Evolutionary conservation across 2,113 vertebrate species (phyloP), one percentile per base, ranked within the genome.

Genomic region (Phylloscopus trochilus): DNA sequence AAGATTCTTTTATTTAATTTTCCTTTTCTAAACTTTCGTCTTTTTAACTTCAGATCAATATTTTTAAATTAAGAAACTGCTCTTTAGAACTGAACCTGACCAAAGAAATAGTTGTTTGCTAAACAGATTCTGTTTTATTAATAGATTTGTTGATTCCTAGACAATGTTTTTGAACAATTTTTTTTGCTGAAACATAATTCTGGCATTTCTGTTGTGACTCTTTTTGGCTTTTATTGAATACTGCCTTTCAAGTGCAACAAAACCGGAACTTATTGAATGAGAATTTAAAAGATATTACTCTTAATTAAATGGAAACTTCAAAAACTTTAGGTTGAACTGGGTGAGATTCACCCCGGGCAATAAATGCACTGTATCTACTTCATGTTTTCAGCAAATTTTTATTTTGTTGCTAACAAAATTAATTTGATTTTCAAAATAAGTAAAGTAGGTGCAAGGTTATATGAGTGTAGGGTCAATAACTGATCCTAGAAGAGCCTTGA

Each of bases 381-480:
- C 80, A 19, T 60, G 24, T 94, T 96, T 96, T 92, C 87, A 83
- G 82, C 44, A 93, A 88, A 75, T 64, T 93, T 96, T 87, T 92
- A 91, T 87, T 92, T 69, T 76, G 39, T 43, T 55, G 60, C 33
- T 84, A 86, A 67, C 10, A 49, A 69, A 93, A 91, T 74, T 69
- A 90, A 75, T 94, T 82, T 74, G 39, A 30, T 91, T 96, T 97
- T 94, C 77, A 92, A 64, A 85, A 67, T 64, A 46, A 92, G 83
- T 59, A 90, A 87, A 81, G 44, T 41, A 33, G 27, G 4, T 72
- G 49, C 78, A 87, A 87, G 62, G 68, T 69, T 83, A 23, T 21
- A 30, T 68, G 60, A 94, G 18, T 39, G 8, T 51, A 23, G 76
- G 51, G 10, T 73, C 51, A 47, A 24, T 31, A 3, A 16, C 15